Base-by-base conservation (phyloP, 1,140 invertebrate species). In the Lepidurus arcticus region DNA sequence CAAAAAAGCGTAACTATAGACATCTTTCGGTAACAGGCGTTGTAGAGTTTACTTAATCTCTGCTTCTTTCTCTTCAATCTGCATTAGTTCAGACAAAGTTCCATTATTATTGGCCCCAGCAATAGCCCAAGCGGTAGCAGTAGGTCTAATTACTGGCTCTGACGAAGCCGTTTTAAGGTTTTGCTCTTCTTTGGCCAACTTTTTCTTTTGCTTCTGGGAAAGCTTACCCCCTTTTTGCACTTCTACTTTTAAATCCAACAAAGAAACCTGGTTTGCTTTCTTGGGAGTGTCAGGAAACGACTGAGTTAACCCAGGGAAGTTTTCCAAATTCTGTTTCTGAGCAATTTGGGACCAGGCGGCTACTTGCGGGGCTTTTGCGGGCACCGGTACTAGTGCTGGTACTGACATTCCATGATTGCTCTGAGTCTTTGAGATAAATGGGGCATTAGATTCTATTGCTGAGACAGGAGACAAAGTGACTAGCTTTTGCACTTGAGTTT, bases 81-180 rank as follows among this genome's bases (percentile, higher is more conserved):
- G 9, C 42, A 44, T 76, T 24, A 44, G 21, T 44, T 44, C 42
- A 5, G 45, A 42, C 9, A 47, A 21, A 9, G 24, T 42, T 24
- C 11, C 34, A 16, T 2, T 74, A 47, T 79, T 26, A 47, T n/a
- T 43, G 24, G 43, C 34, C 74, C 9, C 21, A 13, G 21, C 53
- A 65, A n/a, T 13, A n/a, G 13, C 53, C 53, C 53, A 65, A 16
- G 53, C 76, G n/a, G 47, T 44, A 7, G 76, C 44, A 47, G n/a
- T n/a, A n/a, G 42, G 42, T 6, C 16, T 34, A n/a, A 73, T 80
- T 24, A 75, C 78, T 79, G 44, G 44, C 76, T 65, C 53, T 7
- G 13, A 13, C 53, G 16, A 21, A 7, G 53, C n/a, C 53, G 8
- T 65, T 16, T 65, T 65, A 21, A 65, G 9, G 53, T 65, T 65